Percentiles rank a stretch among this genome's conserved stretches.
Conservation (phyloP, 2,797 vertebrate species). For the Molossus molossus region DNA sequence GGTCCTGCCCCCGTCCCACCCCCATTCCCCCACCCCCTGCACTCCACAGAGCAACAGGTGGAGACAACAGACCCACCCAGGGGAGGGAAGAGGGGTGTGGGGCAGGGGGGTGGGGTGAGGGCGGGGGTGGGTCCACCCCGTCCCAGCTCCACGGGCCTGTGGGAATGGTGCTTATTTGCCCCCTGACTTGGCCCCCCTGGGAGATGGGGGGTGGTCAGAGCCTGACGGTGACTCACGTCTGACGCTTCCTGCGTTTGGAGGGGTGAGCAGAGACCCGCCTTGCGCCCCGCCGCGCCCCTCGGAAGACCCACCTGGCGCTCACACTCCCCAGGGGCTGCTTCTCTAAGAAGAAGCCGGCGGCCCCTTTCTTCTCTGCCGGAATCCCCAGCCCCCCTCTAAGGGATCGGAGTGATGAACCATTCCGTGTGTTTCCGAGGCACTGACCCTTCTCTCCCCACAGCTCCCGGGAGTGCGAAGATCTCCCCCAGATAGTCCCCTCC, state of each 20-base stretch:
- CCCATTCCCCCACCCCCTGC: not conserved
- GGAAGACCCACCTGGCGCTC: not conserved
- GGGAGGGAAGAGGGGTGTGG: not conserved
- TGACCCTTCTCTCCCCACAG: not conserved
- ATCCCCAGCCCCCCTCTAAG: too few species aligned
- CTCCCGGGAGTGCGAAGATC: not conserved
- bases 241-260: not conserved
- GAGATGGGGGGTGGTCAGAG: not conserved
- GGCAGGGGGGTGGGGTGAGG: not conserved
- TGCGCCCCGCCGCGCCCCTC: not conserved
- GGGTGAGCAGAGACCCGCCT: not conserved
- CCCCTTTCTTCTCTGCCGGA: too few species aligned
- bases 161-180: accelerated
- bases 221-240: not conserved
- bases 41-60: not conserved
- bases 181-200: not conserved
- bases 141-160: accelerated
- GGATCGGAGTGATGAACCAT: not conserved
- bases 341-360: too few species aligned
- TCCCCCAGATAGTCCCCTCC: not conserved
- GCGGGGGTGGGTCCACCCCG: not conserved
- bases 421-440: not conserved
- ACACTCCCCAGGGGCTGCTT: too few species aligned
- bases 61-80: accelerated
- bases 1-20: not conserved